phyloP scores from a whole-genome alignment of 2,797 vertebrate genomes.

The Miichthys miiuy region DNA sequence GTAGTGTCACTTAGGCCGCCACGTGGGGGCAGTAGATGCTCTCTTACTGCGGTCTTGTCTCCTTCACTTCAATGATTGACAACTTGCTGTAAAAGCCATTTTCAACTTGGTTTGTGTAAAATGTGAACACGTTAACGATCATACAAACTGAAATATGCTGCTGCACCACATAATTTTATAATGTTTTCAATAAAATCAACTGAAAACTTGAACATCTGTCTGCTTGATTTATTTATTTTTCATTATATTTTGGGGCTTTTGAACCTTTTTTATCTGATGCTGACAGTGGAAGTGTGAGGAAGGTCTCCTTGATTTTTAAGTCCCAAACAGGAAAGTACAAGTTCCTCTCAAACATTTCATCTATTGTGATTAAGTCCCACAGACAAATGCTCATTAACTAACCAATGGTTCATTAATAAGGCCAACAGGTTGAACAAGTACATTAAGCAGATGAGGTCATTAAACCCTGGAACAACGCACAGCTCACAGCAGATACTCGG shows the following conservation, averaged over 20 bases:
- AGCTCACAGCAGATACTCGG: background rate
- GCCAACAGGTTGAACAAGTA: background rate
- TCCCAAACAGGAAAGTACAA: background rate
- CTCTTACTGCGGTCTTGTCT: constrained; percentile 37
- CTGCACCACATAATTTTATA: constrained; percentile 81
- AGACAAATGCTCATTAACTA: background rate
- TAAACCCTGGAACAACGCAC: background rate
- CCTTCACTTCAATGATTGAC: constrained; percentile 18
- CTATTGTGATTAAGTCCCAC: background rate
- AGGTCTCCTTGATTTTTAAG: no score
- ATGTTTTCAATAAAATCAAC: constrained; percentile 83
- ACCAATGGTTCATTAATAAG: background rate
- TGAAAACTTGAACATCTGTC: constrained; percentile 42
- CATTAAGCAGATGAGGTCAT: background rate
- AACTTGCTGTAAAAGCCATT: constrained; percentile 67
- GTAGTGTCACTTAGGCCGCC: constrained; percentile 47
- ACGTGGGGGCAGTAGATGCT: constrained; percentile 52
- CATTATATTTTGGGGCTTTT: no score
- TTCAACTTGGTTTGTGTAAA: constrained; percentile 65
- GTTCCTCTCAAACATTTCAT: background rate
- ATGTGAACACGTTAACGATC: constrained; percentile 69
- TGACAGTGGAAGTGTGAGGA: no score
- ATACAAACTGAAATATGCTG: constrained; percentile 73
- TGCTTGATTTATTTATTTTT: background rate
- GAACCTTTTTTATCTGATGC: background rate